Evolutionary conservation across 1,140 invertebrate genomes (phyloP).

Genomic region (Leptopilina boulardi): DNA sequence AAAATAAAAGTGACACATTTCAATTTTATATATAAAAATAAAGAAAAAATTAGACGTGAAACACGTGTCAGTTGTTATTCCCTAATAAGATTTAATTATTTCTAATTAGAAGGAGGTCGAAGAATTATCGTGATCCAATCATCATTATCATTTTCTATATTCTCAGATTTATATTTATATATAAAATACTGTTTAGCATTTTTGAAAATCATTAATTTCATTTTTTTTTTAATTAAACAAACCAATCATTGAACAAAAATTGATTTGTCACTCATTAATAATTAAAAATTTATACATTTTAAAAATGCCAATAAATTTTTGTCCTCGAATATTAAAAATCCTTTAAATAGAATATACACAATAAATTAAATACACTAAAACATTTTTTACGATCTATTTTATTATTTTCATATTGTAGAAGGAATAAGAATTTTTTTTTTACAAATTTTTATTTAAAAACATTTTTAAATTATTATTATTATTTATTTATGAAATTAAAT

Average conservation of each 20-base stretch:
- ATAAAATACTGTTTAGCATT: neutral
- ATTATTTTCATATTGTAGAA: neutral
- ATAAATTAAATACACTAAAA: neutral
- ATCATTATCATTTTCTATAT: neutral
- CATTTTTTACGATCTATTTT: neutral
- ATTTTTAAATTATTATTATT: too few species aligned
- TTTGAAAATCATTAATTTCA: neutral
- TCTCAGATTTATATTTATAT: neutral
- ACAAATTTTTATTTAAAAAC: too few species aligned
- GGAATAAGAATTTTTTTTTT: neutral
- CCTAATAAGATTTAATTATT: slow-evolving; percentile 20
- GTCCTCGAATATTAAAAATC: neutral
- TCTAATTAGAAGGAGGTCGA: slow-evolving; percentile 29
- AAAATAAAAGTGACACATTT: neutral
- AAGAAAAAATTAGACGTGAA: neutral
- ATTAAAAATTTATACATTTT: neutral
- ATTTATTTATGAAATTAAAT: too few species aligned
- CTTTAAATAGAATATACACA: neutral
- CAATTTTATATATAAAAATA: neutral
- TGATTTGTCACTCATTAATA: too few species aligned
- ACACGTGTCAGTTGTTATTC: slow-evolving; percentile 7
- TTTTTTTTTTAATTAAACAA: neutral
- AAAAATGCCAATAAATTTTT: neutral
- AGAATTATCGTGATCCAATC: slow-evolving; percentile 7
- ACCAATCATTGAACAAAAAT: too few species aligned